Evolutionary conservation across 2,888 invertebrate genomes (phyloP), one percentile per base, ranked within the genome.

Genomic region (Melanotus villosus): DNA sequence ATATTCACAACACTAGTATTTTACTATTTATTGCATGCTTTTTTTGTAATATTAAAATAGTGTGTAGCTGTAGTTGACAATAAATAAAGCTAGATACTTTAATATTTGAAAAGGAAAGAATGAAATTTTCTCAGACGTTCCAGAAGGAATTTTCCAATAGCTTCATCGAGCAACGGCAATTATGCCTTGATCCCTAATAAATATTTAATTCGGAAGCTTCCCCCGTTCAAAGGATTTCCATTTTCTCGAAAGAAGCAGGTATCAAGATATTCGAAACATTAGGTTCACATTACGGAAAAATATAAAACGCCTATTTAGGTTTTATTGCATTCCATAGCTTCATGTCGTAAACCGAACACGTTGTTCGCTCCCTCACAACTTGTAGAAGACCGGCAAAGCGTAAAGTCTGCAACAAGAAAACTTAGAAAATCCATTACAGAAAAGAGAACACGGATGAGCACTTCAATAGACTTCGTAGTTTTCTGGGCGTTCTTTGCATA

Each of bases 291-390:
- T 38, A 56, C 21, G 23, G 56, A 30, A 59, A 64, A 64, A 64
- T 41, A 64, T 64, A 64, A 64, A 64, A 64, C 52, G 54, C 64
- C 64, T 64, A 30, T 56, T 62, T 64, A 64, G 64, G 30, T 56
- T 41, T 62, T 64, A 64, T 64, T 56, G 52, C 64, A 56, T 54
- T 64, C 64, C 64, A 32, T 56, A 43, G 54, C 54, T 64, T 56
- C 41, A 64, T 64, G 52, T 41, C 54, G 54, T 56, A 64, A 62
- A 64, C 64, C 52, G 64, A 64, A 64, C 64, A 64, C 64, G 64
- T 64, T 64, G 64, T 54, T 56, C 43, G 34, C 43, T 64, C 32
- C 41, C 56, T 56, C 19, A 52, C 63, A 43, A 64, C 64, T 56
- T 43, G 18, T 60, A 47, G 23, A 60, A 43, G 59, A 43, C 19